A percentile compares a stretch with the other conserved stretches of the same genome.
These are phyloP conservation scores for Zygothrica quintamaculata DNA, from an alignment of 2,888 invertebrate species.

Conservation along the genomic window DNA sequence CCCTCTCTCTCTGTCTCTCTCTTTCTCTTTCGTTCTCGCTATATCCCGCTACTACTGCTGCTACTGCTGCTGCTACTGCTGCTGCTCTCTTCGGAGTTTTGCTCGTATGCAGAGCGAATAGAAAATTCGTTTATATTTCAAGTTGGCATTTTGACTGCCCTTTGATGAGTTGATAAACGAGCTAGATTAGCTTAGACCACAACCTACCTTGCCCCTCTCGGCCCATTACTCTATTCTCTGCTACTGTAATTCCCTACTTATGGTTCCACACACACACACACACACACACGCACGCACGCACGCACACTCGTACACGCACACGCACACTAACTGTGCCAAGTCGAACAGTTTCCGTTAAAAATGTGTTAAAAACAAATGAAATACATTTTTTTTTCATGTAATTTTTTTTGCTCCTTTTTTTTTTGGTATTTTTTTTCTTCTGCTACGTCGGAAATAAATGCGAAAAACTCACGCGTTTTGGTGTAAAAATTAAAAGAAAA, in stretches of 20 bases:
- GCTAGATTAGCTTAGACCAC: conserved; percentile 38
- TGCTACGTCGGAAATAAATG: conserved; percentile 35
- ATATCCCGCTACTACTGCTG: background rate
- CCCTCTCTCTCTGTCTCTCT: background rate
- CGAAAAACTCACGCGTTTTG: conserved; percentile 54
- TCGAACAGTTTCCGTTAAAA: conserved; percentile 6
- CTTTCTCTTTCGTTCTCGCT: background rate
- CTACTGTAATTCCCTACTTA: too few species aligned
- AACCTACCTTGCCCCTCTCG: background rate
- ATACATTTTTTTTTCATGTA: conserved; percentile 9
- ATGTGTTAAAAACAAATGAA: conserved; percentile 33
- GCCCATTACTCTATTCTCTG: background rate
- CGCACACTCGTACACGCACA: conserved; percentile 8
- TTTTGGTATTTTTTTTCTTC: conserved; percentile 18
- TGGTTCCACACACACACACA: too few species aligned
- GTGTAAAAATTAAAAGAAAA: conserved; percentile 17
- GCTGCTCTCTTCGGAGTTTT: conserved; percentile 11
- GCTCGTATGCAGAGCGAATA: conserved; percentile 40
- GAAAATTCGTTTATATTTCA: conserved; percentile 69
- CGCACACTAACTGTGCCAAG: conserved; percentile 18
- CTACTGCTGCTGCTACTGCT: background rate
- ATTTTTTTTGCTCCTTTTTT: background rate
- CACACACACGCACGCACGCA: conserved; percentile 11
- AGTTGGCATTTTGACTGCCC: conserved; percentile 69
- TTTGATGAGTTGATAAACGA: conserved; percentile 71